Evolutionary conservation across 2,113 vertebrate species (phyloP), one percentile per base, ranked within the genome.

Genomic region (Uria lomvia): DNA sequence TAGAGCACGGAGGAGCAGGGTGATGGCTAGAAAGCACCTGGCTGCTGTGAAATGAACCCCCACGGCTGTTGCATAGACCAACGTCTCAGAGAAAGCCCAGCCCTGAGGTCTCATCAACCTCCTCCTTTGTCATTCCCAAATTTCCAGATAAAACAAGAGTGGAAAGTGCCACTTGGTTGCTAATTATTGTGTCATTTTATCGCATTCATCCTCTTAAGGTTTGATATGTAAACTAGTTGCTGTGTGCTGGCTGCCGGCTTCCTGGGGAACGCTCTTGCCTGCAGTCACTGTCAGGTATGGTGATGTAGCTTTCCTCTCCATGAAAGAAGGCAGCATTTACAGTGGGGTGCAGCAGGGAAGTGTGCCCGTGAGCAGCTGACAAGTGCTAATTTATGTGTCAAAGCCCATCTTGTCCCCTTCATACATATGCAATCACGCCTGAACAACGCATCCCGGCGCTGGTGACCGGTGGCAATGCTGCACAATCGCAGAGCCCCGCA

Each of bases 321-420:
- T 79, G 24, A 94, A 92, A 94, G 96, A 74, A 96, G 60, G 90
- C 90, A 20, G 94, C 93, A 88, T 68, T 95, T 90, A 90, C 93
- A 52, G 90, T 88, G 96, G 93, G 87, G 70, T 95, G 87, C 93
- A 90, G 93, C 84, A 88, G 96, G 93, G 90, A 96, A 91, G 73
- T 62, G 92, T 97, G 96, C 96, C 94, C 81, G 27, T 68, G 84
- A 96, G 92, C 94, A 97, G 96, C 93, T 97, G 96, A 97, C 96
- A 97, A 96, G 96, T 96, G 96, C 93, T 97, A 97, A 97, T 97
- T 96, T 97, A 97, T 97, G 96, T 97, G 96, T 97, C 96, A 97
- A 97, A 96, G 93, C 96, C 96, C 96, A 96, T 97, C 96, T 97
- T 97, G 94, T 95, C 96, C 95, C 96, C 91, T 96, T 97, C 95